Conservation (phyloP, 2,113 vertebrate species). For the Cromileptes altivelis region DNA sequence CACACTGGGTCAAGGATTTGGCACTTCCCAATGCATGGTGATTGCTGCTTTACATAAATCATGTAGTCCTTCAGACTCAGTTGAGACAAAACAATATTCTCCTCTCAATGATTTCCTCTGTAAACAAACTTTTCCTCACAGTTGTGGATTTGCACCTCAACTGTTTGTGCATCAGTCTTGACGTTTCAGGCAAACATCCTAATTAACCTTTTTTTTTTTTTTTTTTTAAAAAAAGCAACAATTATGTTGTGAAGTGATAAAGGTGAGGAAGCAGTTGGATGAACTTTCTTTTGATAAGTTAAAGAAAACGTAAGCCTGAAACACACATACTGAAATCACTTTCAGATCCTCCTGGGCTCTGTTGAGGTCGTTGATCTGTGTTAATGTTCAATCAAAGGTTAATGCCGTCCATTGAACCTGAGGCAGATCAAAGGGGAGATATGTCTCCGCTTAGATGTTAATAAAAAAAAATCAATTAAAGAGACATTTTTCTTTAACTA, state of each 20-base stretch:
- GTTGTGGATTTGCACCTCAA: constrained; percentile 3
- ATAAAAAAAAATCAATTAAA: constrained; percentile 52
- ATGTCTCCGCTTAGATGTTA: constrained; percentile 32
- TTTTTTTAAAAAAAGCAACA: neutral
- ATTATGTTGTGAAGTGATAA: neutral
- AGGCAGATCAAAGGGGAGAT: constrained; percentile 43
- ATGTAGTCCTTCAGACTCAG: constrained; percentile 58
- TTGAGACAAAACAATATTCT: constrained; percentile 49
- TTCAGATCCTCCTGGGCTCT: constrained; percentile 8
- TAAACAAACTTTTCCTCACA: constrained; percentile 48
- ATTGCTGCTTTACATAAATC: constrained; percentile 79
- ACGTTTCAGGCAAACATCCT: constrained; percentile 19
- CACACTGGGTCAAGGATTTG: constrained; percentile 62
- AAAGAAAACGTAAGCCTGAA: constrained; percentile 15
- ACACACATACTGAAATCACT: constrained; percentile 34
- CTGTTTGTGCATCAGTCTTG: constrained; percentile 15
- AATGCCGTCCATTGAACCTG: constrained; percentile 47
- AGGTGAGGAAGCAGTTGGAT: neutral
- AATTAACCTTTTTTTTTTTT: neutral
- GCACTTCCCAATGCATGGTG: constrained; percentile 57
- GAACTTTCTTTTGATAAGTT: constrained; percentile 10
- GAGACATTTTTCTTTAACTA: constrained; percentile 28
- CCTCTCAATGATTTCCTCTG: constrained; percentile 41
- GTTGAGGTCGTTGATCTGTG: constrained; percentile 30
- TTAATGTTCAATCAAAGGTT: constrained; percentile 42